phyloP scores from a whole-genome alignment of 2,797 vertebrate species.

The Macrochelys suwanniensis region DNA sequence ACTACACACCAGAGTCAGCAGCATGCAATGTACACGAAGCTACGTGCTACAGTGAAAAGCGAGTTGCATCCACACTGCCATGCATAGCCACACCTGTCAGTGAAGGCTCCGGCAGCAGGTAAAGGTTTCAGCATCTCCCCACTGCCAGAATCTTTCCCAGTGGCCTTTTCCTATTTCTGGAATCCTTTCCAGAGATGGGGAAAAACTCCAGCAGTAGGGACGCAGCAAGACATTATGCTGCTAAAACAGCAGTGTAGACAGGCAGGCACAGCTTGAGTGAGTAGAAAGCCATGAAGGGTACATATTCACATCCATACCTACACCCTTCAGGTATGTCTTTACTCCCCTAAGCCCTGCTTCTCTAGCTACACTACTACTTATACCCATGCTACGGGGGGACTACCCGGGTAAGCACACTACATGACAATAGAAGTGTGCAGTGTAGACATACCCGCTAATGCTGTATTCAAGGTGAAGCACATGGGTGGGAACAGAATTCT shows the following conservation, averaged over 20 bases:
- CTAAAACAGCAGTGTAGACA: not conserved
- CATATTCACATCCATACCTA: not conserved
- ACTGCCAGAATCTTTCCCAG: not conserved
- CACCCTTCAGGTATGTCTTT: not conserved
- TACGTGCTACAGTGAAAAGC: not conserved
- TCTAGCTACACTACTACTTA: not conserved
- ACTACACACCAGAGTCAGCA: not conserved
- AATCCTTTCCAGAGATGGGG: not conserved
- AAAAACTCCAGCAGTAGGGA: no score
- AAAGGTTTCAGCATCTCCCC: not conserved
- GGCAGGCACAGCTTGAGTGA: not conserved
- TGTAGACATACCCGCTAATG: not conserved
- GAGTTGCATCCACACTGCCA: no score
- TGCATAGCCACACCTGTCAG: not conserved
- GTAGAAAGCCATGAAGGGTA: not conserved
- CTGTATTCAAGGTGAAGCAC: slow-evolving; percentile 2
- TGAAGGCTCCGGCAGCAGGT: not conserved
- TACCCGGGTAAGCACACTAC: not conserved
- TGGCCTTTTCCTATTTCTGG: not conserved
- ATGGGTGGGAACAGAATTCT: not conserved
- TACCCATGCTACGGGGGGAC: not conserved
- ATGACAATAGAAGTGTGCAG: not conserved
- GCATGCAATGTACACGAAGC: not conserved
- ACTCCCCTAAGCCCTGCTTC: not conserved
- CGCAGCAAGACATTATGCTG: not conserved